Evolutionary conservation across 2,888 invertebrate genomes (phyloP), one percentile per base, ranked within the genome.

Genomic region (Oscheius sp.): DNA sequence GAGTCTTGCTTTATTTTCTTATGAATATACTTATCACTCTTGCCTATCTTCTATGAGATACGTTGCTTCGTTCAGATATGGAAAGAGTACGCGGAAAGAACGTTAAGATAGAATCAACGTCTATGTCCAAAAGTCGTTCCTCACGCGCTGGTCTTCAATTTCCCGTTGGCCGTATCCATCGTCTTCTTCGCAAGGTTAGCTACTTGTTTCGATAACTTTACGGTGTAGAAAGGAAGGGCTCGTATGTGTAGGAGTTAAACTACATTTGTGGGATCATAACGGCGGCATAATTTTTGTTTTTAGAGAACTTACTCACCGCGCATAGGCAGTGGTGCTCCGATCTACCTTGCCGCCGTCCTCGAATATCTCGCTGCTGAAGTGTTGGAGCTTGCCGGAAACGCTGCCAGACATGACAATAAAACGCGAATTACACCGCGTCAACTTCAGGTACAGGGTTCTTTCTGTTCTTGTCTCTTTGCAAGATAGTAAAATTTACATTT

Each of bases 61-160:
- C n/a, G n/a, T n/a, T n/a, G n/a, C n/a, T n/a, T n/a, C n/a, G n/a
- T 35, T 35, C 9, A 35, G 35, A 35, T 35, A 35, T 35, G 35
- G 35, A 35, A 35, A 35, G 35, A 35, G 35, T 9, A 35, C 93
- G 93, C 74, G 93, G 93, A 76, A 93, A 93, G 91, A 78, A 78
- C 72, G 80, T 77, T 73, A 79, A 80, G 69, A 83, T 81, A 78
- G 75, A 78, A 43, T 80, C 78, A 53, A 81, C 81, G n/a, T n/a
- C n/a, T 72, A 81, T 80, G 76, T 81, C 80, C 66, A 83, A 83
- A 73, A 80, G 85, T 29, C 86, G 87, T 49, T 87, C 87, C 23
- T 84, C 86, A 21, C 83, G 87, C 55, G 87, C 87, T 68, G 87
- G 87, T 70, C 85, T 87, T 35, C 87, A 87, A 77, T 87, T 87